phyloP scores from a whole-genome alignment of 2,113 vertebrate genomes.

The Ochotona princeps region DNA sequence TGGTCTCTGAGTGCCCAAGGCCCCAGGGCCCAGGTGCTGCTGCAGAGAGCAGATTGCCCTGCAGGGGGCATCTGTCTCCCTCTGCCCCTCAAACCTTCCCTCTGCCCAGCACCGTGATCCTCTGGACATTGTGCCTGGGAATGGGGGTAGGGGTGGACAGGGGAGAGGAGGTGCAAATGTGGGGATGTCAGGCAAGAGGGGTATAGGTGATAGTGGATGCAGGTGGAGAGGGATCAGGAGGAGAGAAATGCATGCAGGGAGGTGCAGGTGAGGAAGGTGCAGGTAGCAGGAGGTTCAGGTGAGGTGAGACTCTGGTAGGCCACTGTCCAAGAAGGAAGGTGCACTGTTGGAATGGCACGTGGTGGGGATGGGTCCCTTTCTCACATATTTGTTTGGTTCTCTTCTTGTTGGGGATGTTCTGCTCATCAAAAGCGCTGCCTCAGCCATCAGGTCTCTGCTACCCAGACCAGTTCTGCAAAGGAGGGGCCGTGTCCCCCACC shows the following conservation, averaged over 20 bases:
- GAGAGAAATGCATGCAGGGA: background rate
- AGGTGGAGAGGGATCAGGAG: too few species aligned
- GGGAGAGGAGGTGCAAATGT: too few species aligned
- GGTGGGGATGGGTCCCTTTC: background rate
- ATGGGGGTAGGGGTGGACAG: background rate
- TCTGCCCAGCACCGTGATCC: too few species aligned
- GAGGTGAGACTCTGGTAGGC: too few species aligned
- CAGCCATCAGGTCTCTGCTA: conserved; percentile 91
- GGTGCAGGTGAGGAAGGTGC: background rate
- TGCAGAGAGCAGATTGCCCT: background rate
- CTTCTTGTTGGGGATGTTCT: conserved; percentile 90
- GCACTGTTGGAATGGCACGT: background rate
- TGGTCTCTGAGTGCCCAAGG: too few species aligned
- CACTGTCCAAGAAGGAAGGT: background rate
- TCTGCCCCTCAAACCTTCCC: background rate
- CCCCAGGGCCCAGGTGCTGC: background rate
- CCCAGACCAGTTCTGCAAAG: conserved; percentile 89
- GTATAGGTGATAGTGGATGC: too few species aligned
- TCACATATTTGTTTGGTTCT: background rate
- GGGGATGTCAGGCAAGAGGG: too few species aligned
- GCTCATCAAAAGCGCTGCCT: conserved; percentile 87
- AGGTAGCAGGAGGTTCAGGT: background rate
- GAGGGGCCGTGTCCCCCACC: conserved; percentile 89
- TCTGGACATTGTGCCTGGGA: too few species aligned
- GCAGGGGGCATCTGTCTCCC: background rate